A percentile compares a stretch with the other conserved stretches of the same genome.
These are phyloP conservation scores for Prorops nasuta DNA, from an alignment of 1,140 invertebrate genomes.

Conservation along the genomic window DNA sequence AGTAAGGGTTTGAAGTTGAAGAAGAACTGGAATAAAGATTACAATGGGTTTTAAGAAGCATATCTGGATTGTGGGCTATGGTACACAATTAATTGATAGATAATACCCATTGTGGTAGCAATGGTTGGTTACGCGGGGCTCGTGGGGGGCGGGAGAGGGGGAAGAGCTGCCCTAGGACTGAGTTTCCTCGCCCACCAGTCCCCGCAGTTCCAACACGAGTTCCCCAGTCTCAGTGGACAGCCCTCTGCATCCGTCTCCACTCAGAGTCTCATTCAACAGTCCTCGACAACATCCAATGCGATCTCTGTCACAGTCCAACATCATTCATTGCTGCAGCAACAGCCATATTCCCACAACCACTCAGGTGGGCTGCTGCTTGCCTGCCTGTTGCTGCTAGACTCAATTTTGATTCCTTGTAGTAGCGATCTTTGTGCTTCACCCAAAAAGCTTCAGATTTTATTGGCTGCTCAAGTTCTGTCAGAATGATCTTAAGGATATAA, in stretches of 20 bases:
- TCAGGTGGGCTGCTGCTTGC: slow-evolving; percentile 44
- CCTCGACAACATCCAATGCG: slow-evolving; percentile 36
- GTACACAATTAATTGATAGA: slow-evolving; percentile 40
- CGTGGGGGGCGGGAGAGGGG: slow-evolving; percentile 43
- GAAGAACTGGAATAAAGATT: too few species aligned
- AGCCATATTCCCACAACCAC: slow-evolving; percentile 45
- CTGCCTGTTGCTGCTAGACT: slow-evolving; percentile 32
- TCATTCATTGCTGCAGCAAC: slow-evolving; percentile 41
- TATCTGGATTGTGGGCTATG: slow-evolving; percentile 22
- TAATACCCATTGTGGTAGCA: slow-evolving; percentile 39
- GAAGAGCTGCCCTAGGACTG: slow-evolving; percentile 53
- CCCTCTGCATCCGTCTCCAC: slow-evolving; percentile 37
- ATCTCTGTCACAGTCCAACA: slow-evolving; percentile 39
- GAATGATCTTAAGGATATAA: neutral
- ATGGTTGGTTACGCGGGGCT: slow-evolving; percentile 46
- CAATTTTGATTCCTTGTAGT: slow-evolving; percentile 23
- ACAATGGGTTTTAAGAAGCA: slow-evolving; percentile 24
- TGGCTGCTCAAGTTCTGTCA: neutral
- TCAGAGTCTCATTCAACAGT: slow-evolving; percentile 40
- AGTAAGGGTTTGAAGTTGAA: too few species aligned
- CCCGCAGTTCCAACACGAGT: slow-evolving; percentile 81
- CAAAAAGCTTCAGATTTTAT: slow-evolving; percentile 9
- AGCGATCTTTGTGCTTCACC: slow-evolving; percentile 18
- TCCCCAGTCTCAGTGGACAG: slow-evolving; percentile 70
- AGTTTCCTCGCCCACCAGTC: slow-evolving; percentile 67